A percentile compares a stretch with the other conserved stretches of the same genome.
These are phyloP conservation scores for Etheostoma perlongum DNA, from an alignment of 2,797 vertebrate species.

Conservation along the genomic window DNA sequence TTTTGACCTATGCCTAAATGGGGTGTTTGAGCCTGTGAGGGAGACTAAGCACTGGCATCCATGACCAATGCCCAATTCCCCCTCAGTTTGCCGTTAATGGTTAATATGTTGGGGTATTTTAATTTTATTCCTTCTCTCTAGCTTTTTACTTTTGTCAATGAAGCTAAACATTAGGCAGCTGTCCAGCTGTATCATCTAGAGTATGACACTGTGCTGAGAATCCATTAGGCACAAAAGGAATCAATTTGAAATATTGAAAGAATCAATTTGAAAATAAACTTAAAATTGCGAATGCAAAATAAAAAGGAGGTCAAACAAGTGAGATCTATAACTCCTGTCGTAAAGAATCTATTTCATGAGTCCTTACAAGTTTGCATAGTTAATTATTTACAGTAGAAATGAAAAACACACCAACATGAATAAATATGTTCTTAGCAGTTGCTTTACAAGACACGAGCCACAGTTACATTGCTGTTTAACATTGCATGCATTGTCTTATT, in stretches of 20 bases:
- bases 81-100: not conserved
- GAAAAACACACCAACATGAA: slow-evolving; percentile 67
- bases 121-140: not conserved
- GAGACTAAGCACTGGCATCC: not conserved
- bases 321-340: slow-evolving; percentile 6
- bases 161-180: not conserved
- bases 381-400: slow-evolving; percentile 68
- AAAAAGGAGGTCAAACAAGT: slow-evolving; percentile 15
- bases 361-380: slow-evolving; percentile 52
- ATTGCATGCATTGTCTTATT: slow-evolving; percentile 69
- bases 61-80: not conserved
- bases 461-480: slow-evolving; percentile 72
- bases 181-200: not conserved
- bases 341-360: slow-evolving; percentile 29
- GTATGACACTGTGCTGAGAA: not conserved
- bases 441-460: slow-evolving; percentile 70
- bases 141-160: not conserved
- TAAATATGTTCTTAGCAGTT: slow-evolving; percentile 72
- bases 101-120: too few species aligned
- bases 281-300: not conserved
- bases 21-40: not conserved
- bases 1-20: slow-evolving; percentile 3
- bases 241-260: not conserved
- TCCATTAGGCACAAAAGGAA: not conserved
- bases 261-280: too few species aligned